A percentile compares a stretch with the other conserved stretches of the same genome.
These are phyloP conservation scores for Caenorhabditis imperialis DNA, from an alignment of 2,888 invertebrate species.

Conservation along the genomic window DNA sequence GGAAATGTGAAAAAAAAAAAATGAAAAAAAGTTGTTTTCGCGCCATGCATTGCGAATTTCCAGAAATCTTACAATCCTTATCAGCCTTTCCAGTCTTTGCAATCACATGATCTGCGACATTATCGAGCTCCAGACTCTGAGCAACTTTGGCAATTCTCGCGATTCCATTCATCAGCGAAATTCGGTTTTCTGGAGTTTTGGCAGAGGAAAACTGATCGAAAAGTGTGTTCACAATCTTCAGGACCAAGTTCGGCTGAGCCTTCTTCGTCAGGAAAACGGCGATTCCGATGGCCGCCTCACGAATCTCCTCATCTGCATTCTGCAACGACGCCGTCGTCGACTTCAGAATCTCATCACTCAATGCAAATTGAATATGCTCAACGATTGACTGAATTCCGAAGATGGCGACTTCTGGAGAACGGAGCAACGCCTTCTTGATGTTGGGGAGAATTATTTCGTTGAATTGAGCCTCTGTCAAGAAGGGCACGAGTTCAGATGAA, in stretches of 20 bases:
- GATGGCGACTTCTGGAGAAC: conserved; percentile 93
- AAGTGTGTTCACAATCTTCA: conserved; percentile 43
- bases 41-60: too few relatives aligned
- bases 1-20: too few relatives aligned
- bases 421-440: conserved; percentile 90
- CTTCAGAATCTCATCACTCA: conserved; percentile 56
- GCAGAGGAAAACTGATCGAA: conserved; percentile 55
- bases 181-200: conserved; percentile 53
- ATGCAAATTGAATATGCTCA: conserved; percentile 32
- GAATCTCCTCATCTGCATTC: conserved; percentile 25
- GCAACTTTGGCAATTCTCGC: conserved; percentile 29
- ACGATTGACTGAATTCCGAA: conserved; percentile 58
- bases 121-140: conserved; percentile 45
- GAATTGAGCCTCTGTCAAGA: conserved; percentile 80
- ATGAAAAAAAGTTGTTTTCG: too few relatives aligned
- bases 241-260: conserved; percentile 26
- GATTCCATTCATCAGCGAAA: conserved; percentile 56
- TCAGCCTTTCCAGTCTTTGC: conserved; percentile 58
- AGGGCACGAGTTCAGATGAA: conserved; percentile 7
- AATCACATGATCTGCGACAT: conserved; percentile 53
- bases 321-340: conserved; percentile 28
- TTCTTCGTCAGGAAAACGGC: conserved; percentile 27
- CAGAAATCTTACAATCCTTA: conserved; percentile 62
- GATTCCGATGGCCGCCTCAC: conserved; percentile 38
- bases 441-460: conserved; percentile 86